phyloP scores from a whole-genome alignment of 1,140 invertebrate species.

The Belonocnema kinseyi region DNA sequence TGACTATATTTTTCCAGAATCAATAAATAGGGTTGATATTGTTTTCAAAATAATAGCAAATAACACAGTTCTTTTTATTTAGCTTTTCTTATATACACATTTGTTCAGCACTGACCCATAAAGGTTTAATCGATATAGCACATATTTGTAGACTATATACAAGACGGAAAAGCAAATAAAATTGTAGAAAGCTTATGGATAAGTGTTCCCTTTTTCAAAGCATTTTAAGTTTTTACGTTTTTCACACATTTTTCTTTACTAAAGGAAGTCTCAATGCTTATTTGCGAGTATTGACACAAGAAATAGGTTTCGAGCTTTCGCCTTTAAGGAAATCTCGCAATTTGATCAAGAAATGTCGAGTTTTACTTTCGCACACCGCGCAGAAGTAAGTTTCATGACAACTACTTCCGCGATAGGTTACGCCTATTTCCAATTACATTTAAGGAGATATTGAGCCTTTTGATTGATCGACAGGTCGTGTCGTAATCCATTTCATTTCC shows the following conservation, averaged over 20 bases:
- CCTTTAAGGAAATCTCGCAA: background rate
- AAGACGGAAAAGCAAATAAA: too few species aligned
- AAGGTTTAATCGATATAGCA: background rate
- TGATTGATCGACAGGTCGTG: background rate
- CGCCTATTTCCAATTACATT: conserved; percentile 10
- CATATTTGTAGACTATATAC: background rate
- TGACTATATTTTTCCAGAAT: too few species aligned
- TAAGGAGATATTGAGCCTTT: conserved; percentile 18
- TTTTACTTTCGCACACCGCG: background rate
- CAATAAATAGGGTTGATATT: too few species aligned
- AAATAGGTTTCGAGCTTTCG: background rate
- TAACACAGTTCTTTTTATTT: too few species aligned
- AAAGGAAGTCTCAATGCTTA: background rate
- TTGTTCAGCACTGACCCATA: conserved; percentile 21
- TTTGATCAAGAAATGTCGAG: background rate
- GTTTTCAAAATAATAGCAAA: too few species aligned
- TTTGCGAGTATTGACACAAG: conserved; percentile 2
- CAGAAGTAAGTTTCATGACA: conserved; percentile 14
- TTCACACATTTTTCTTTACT: background rate
- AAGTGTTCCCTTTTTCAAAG: background rate
- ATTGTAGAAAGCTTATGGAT: background rate
- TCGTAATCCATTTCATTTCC: conserved; percentile 15
- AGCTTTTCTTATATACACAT: too few species aligned
- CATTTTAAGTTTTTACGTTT: background rate
- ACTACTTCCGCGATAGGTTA: background rate